Conservation (phyloP, 2,888 invertebrate species). For the Plemyria rubiginata region DNA sequence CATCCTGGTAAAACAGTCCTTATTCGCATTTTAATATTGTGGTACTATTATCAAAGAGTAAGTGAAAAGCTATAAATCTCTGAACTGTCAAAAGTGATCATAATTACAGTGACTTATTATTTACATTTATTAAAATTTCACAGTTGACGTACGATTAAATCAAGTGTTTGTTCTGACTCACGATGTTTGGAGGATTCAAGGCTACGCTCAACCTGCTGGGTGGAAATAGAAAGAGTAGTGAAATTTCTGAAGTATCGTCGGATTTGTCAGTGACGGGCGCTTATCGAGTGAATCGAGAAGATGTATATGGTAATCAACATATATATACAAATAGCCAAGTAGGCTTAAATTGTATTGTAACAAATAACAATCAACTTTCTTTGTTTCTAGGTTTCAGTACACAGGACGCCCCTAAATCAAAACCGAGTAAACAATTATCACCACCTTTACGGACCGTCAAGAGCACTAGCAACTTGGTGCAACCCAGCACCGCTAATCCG, state of each 20-base stretch:
- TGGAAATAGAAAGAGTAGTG: conserved; percentile 51
- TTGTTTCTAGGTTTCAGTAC: conserved; percentile 25
- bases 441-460: conserved; percentile 50
- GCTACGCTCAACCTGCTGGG: conserved; percentile 63
- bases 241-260: conserved; percentile 47
- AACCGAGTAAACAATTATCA: conserved; percentile 32
- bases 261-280: conserved; percentile 61
- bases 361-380: not conserved
- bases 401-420: conserved; percentile 53
- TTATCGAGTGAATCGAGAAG: conserved; percentile 65
- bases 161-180: conserved; percentile 31
- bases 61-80: conserved; percentile 13
- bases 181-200: conserved; percentile 63
- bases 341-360: not conserved
- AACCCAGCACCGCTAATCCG: conserved; percentile 42
- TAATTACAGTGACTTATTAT: no score
- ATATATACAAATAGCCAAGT: not conserved
- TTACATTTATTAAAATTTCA: conserved; percentile 16
- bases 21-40: conserved; percentile 47
- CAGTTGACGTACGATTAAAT: conserved; percentile 20
- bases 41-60: conserved; percentile 7
- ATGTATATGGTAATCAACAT: conserved; percentile 61
- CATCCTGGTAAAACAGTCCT: conserved; percentile 50
- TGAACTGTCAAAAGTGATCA: conserved; percentile 5
- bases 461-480: conserved; percentile 60